Evolutionary conservation across 2,888 invertebrate genomes (phyloP), one percentile per base, ranked within the genome.

Genomic region (Chrysomela aeneicollis): DNA sequence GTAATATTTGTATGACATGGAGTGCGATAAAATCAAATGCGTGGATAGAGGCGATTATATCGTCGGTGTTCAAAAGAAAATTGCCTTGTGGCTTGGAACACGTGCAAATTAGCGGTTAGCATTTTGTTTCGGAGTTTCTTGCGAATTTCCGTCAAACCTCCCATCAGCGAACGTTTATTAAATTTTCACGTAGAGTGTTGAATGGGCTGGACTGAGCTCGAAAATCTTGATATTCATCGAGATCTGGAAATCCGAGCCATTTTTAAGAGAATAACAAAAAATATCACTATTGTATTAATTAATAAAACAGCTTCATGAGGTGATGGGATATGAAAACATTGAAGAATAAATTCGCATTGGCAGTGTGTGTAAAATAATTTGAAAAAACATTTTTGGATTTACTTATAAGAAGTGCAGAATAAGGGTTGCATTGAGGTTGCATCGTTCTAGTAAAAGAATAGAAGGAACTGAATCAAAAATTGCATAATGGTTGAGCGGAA

Each of bases 91-190:
- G 50, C 59, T 35, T 59, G 50, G 46, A 58, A 59, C 59, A 37
- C 51, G 51, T 59, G 37, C 59, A 59, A 59, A 59, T 59, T 59
- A 42, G 59, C 59, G 59, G 59, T 51, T 59, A 51, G 59, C 51
- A 32, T 58, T 57, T 57, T 58, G 51, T 59, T 51, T 37, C 17
- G 51, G 37, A 59, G 51, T 51, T 59, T 51, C 37, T 22, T 35
- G 51, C 35, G 51, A 59, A 59, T 59, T 51, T 59, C 59, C 59
- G 59, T 50, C 42, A 51, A 51, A 30, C 53, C 15, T n/a, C 32
- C 53, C 18, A 17, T 53, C 32, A 26, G 26, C 30, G 26, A 30
- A 15, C 26, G 53, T 30, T 22, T 50, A 50, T 50, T 50, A 42
- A 42, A 42, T 42, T 42, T 42, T 15, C n/a, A 42, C 42, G 42